A percentile compares a stretch with the other conserved stretches of the same genome.
These are phyloP conservation scores for Fragum sueziense DNA, from an alignment of 2,888 invertebrate genomes.

Conservation along the genomic window DNA sequence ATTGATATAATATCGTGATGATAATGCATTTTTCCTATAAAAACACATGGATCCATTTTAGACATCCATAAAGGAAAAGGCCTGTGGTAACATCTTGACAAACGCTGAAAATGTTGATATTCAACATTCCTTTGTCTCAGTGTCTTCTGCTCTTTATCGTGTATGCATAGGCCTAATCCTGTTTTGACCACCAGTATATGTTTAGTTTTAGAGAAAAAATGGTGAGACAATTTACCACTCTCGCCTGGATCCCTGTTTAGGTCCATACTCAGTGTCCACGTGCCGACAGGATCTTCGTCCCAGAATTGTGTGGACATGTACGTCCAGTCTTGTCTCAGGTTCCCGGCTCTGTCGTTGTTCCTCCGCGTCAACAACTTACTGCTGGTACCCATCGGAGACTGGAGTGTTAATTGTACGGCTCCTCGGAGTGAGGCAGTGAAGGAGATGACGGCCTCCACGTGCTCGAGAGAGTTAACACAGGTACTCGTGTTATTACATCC, in stretches of 20 bases:
- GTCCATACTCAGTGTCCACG: constrained; percentile 41
- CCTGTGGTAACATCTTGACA: neutral
- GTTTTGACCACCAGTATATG: too few species aligned
- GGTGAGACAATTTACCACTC: constrained; percentile 16
- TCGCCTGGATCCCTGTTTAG: constrained; percentile 18
- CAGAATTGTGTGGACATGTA: constrained; percentile 46
- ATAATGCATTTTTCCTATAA: too few species aligned
- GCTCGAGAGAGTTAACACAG: constrained; percentile 33
- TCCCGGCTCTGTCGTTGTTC: neutral
- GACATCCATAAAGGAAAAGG: neutral
- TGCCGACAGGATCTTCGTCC: constrained; percentile 47
- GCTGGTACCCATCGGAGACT: constrained; percentile 35
- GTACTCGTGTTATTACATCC: constrained; percentile 26
- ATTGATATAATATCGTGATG: too few species aligned
- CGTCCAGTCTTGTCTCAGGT: constrained; percentile 34
- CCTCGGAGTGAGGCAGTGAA: constrained; percentile 29
- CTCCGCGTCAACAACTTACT: constrained; percentile 31
- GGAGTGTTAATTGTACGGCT: constrained; percentile 20
- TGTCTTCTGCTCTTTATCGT: neutral
- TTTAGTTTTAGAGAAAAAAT: neutral
- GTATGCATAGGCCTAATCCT: neutral
- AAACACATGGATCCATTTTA: neutral
- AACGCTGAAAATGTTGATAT: neutral
- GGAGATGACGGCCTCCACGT: constrained; percentile 29
- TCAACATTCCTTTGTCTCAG: neutral